These are phyloP conservation scores for Ormyrus pomaceus DNA, from an alignment of 2,888 invertebrate genomes.

Conservation along the genomic window DNA sequence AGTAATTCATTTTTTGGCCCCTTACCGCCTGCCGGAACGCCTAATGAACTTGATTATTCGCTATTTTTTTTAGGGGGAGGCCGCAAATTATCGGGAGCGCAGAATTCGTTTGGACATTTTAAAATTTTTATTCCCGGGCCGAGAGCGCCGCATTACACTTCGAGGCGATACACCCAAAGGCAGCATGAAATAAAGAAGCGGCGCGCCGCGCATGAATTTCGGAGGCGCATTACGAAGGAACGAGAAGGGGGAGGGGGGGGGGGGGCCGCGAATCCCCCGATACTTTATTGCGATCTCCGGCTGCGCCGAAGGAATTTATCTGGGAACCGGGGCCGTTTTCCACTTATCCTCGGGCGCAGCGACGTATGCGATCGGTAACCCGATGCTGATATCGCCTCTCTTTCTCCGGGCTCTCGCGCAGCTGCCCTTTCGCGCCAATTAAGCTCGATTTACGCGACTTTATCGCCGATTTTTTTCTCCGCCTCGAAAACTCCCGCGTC, in stretches of 20 bases:
- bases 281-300: slow-evolving; percentile 60
- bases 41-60: slow-evolving; percentile 46
- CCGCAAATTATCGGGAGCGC: background rate
- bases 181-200: slow-evolving; percentile 31
- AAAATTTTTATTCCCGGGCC: background rate
- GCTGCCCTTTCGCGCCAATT: slow-evolving; percentile 47
- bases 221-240: slow-evolving; percentile 17
- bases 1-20: slow-evolving; percentile 44
- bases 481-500: slow-evolving; percentile 26
- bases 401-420: background rate
- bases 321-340: slow-evolving; percentile 57
- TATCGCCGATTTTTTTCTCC: slow-evolving; percentile 43
- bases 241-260: no score
- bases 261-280: slow-evolving; percentile 43
- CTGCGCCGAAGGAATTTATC: slow-evolving; percentile 58
- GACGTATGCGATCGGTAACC: slow-evolving; percentile 57
- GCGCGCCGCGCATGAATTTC: slow-evolving; percentile 52
- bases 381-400: slow-evolving; percentile 56
- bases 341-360: slow-evolving; percentile 51
- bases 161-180: background rate
- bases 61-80: background rate
- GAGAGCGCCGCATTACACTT: background rate
- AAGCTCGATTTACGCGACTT: slow-evolving; percentile 50
- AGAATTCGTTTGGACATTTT: background rate
- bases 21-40: background rate